Conservation (phyloP, 2,113 vertebrate species). For the Amazona guildingii region DNA sequence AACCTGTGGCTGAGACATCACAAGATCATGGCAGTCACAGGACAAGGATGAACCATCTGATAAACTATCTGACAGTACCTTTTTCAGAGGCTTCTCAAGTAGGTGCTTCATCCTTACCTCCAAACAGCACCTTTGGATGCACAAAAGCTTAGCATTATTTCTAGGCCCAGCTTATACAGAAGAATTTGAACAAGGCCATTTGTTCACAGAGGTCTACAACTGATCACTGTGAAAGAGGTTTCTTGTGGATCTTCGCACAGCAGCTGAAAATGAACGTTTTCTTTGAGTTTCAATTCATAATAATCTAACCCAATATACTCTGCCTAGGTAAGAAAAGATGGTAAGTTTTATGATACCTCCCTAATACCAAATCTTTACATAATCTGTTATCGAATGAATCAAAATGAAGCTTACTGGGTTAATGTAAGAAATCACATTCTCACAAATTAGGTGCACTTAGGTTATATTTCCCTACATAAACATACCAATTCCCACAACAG, state of each 20-base stretch:
- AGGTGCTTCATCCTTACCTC: neutral
- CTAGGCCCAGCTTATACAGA: neutral
- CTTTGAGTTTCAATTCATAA: constrained; percentile 46
- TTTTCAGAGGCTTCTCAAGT: neutral
- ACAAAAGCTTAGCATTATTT: neutral
- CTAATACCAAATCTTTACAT: constrained; percentile 62
- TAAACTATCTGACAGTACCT: neutral
- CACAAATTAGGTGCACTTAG: constrained; percentile 30
- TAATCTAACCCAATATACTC: constrained; percentile 48
- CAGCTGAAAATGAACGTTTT: constrained; percentile 51
- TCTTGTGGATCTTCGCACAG: neutral
- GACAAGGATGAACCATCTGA: neutral
- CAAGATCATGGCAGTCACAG: accelerated
- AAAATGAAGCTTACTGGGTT: constrained; percentile 49
- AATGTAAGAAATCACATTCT: constrained; percentile 15
- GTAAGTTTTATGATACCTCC: constrained; percentile 50
- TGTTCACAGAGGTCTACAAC: neutral
- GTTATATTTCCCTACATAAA: neutral
- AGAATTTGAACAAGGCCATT: neutral
- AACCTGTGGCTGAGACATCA: neutral
- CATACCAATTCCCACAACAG: constrained; percentile 50
- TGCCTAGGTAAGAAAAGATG: constrained; percentile 62
- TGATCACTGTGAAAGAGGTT: neutral
- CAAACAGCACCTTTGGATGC: neutral
- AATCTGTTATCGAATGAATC: constrained; percentile 64